Evolutionary conservation across 2,797 vertebrate species (phyloP).

Genomic region (Trachops cirrhosus): DNA sequence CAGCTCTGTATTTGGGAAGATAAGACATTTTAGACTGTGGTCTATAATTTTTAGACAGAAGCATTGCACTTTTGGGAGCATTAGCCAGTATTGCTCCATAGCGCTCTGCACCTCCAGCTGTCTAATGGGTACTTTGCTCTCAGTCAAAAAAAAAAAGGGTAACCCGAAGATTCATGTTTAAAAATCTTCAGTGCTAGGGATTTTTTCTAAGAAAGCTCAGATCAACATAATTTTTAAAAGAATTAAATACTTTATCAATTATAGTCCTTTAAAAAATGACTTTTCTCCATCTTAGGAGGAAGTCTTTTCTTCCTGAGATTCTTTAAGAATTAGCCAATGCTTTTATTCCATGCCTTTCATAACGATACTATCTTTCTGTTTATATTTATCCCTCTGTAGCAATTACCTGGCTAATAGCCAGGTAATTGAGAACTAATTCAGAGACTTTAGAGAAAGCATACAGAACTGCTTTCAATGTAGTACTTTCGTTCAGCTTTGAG

Average conservation of each 20-base stretch:
- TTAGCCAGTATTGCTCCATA: conserved; percentile 86
- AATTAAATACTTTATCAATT: conserved; percentile 80
- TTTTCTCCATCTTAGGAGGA: conserved; percentile 82
- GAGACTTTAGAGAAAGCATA: conserved; percentile 91
- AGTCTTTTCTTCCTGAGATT: conserved; percentile 84
- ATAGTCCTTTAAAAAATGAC: conserved; percentile 75
- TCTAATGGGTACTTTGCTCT: conserved; percentile 77
- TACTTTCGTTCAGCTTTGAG: conserved; percentile 82
- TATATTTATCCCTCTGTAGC: conserved; percentile 47
- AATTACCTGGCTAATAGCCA: conserved; percentile 43
- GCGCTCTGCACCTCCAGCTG: conserved; percentile 82
- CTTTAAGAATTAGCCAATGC: conserved; percentile 76
- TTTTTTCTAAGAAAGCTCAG: conserved; percentile 78
- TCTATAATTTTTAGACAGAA: conserved; percentile 84
- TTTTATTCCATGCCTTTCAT: conserved; percentile 66
- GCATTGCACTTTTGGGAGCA: conserved; percentile 89
- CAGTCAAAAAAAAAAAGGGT: conserved; percentile 63
- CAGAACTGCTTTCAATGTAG: conserved; percentile 90
- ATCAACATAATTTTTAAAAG: conserved; percentile 69
- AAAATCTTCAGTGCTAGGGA: conserved; percentile 73
- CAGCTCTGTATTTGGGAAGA: conserved; percentile 81
- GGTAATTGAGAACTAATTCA: conserved; percentile 28
- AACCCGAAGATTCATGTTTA: conserved; percentile 76
- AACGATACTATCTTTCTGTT: conserved; percentile 54
- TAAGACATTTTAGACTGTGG: conserved; percentile 74